Conservation (phyloP, 2,113 vertebrate genomes). For the Aspidoscelis tigris region DNA sequence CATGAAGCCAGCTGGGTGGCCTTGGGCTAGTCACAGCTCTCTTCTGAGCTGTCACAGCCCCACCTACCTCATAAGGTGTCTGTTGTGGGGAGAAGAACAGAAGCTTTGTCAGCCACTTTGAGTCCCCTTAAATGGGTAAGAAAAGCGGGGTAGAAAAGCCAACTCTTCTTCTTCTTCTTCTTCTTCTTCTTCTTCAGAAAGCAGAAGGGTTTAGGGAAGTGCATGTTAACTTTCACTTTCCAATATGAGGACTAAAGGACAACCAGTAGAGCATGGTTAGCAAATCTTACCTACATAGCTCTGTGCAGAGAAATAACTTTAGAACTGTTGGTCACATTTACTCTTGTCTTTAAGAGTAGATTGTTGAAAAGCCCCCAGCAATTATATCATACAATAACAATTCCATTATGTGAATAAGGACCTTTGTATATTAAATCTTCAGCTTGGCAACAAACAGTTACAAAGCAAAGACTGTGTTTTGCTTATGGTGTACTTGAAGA, state of each 20-base stretch:
- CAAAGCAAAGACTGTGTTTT: background rate
- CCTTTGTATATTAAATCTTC: background rate
- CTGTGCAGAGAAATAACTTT: background rate
- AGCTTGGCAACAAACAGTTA: rapidly evolving
- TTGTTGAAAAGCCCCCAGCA: background rate
- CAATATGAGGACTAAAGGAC: background rate
- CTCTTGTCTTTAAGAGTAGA: background rate
- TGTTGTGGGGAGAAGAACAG: too few relatives aligned
- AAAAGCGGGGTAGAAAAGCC: too few relatives aligned
- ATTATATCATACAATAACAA: background rate
- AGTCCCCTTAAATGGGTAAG: too few relatives aligned
- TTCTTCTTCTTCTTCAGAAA: background rate
- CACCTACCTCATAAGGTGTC: too few relatives aligned
- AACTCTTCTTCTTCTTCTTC: too few relatives aligned
- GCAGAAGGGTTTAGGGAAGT: background rate
- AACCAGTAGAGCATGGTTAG: background rate
- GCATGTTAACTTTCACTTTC: background rate
- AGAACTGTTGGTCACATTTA: background rate
- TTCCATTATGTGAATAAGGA: background rate
- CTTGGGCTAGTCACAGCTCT: too few relatives aligned
- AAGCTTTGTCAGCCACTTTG: too few relatives aligned
- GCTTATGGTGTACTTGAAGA: background rate
- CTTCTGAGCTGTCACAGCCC: too few relatives aligned
- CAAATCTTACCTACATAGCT: constrained; percentile 14
- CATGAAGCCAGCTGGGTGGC: too few relatives aligned